phyloP scores from a whole-genome alignment of 2,797 vertebrate species.

The Lepus townsendii region DNA sequence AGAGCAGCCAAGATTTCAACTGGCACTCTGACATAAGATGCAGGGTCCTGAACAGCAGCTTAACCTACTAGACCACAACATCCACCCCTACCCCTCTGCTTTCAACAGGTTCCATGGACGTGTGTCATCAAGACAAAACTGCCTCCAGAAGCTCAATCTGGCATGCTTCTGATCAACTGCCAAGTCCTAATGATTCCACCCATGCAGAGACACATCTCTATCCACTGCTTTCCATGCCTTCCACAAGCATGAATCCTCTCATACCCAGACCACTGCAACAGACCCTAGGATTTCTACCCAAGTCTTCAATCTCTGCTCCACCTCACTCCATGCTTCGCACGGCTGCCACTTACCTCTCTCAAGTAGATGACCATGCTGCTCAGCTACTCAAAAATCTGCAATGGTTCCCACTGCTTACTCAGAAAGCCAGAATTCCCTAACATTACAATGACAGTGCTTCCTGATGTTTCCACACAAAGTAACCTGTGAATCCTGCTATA shows the following conservation, averaged over 20 bases:
- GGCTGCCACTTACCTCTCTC: neutral
- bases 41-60: too few species aligned
- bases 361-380: neutral
- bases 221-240: neutral
- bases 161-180: neutral
- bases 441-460: neutral
- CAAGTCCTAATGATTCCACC: neutral
- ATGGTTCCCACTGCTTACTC: neutral
- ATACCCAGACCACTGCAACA: neutral
- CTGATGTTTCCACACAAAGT: neutral
- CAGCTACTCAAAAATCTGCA: neutral
- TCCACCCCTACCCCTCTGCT: neutral
- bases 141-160: neutral
- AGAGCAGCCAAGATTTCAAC: too few species aligned
- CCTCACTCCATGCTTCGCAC: neutral
- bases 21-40: too few species aligned
- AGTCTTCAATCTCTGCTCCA: neutral
- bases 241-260: neutral
- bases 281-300: neutral
- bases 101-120: neutral
- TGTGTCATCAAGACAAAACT: neutral
- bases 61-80: too few species aligned
- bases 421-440: slow-evolving; percentile 11
- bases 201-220: neutral
- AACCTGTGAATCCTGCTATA: neutral